Evolutionary conservation across 2,888 invertebrate species (phyloP).

Genomic region (Lucinisca nassula): DNA sequence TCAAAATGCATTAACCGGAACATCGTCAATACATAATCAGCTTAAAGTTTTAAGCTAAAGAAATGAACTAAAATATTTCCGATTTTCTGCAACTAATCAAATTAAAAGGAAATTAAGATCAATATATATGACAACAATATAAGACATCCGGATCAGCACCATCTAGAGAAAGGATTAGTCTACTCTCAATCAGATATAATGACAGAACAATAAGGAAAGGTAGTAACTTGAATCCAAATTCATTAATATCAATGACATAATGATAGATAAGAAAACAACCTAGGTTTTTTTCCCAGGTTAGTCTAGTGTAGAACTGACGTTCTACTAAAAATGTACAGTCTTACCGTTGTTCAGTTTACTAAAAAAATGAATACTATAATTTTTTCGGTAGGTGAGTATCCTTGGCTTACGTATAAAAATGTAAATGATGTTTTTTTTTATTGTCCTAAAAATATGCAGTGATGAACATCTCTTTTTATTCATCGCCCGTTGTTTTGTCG

Average conservation of each 20-base stretch:
- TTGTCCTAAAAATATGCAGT: too few species aligned
- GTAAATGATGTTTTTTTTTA: too few species aligned
- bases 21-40: neutral
- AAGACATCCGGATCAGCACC: neutral
- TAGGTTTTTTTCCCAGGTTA: too few species aligned
- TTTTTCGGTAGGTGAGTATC: too few species aligned
- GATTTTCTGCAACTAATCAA: neutral
- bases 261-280: neutral
- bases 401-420: too few species aligned
- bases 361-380: too few species aligned
- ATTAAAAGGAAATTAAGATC: neutral
- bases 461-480: too few species aligned
- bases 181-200: neutral
- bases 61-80: neutral
- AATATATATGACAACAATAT: neutral
- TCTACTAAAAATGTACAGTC: too few species aligned
- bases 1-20: too few species aligned
- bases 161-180: neutral
- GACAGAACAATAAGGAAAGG: neutral
- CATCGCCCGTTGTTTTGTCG: too few species aligned
- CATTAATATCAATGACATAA: conserved; percentile 1
- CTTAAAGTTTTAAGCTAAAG: neutral
- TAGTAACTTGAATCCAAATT: neutral
- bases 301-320: too few species aligned
- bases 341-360: too few species aligned